phyloP scores from a whole-genome alignment of 2,797 vertebrate genomes.

The Synanceia verrucosa region DNA sequence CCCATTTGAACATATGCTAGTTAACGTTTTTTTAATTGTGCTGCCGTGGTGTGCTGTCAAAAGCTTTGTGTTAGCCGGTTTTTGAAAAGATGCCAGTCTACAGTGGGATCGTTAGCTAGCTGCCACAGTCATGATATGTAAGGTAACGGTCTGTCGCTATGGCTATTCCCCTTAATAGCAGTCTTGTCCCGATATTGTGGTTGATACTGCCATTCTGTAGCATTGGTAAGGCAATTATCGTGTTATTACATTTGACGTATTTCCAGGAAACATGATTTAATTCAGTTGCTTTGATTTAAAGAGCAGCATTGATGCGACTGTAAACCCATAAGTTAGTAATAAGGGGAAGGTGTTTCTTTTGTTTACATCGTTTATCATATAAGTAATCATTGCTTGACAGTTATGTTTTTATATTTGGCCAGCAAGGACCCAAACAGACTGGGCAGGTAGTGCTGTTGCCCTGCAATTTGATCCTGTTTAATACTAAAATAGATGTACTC shows the following conservation, averaged over 20 bases:
- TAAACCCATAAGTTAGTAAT: background rate
- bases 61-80: background rate
- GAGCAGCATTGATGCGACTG: background rate
- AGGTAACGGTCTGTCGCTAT: background rate
- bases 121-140: background rate
- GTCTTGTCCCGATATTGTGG: background rate
- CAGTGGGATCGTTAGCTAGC: background rate
- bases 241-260: background rate
- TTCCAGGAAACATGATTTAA: background rate
- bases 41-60: background rate
- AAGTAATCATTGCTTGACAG: background rate
- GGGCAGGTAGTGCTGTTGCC: too few relatives aligned
- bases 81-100: background rate
- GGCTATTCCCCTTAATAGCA: background rate
- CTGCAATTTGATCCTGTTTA: constrained; percentile 5
- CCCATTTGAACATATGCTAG: accelerated
- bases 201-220: background rate
- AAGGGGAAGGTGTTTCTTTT: background rate
- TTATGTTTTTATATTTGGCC: background rate
- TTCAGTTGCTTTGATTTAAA: background rate
- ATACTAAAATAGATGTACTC: background rate
- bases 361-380: background rate
- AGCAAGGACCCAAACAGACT: background rate
- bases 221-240: background rate
- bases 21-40: background rate